Conservation (phyloP, 2,888 invertebrate genomes). For the Acronicta aceris region DNA sequence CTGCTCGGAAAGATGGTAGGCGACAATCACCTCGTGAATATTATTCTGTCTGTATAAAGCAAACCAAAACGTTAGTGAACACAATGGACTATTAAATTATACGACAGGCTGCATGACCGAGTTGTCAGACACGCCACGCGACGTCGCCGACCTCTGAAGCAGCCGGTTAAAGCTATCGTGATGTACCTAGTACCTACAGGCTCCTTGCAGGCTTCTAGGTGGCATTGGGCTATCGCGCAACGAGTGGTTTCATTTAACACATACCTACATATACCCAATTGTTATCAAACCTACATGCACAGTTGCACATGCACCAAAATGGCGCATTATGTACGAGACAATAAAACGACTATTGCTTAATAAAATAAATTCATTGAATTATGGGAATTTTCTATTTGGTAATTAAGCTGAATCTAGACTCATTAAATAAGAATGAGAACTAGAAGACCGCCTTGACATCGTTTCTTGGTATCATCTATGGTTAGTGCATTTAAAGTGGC, state of each 20-base stretch:
- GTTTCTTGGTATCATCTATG: constrained; percentile 57
- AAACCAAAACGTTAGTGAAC: constrained; percentile 54
- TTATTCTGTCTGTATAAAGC: constrained; percentile 30
- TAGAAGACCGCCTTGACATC: constrained; percentile 77
- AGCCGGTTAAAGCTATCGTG: constrained; percentile 44
- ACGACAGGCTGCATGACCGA: constrained; percentile 67
- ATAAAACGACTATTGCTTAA: constrained; percentile 26
- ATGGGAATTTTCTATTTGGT: constrained; percentile 58
- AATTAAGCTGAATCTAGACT: constrained; percentile 60
- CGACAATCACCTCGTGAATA: constrained; percentile 32
- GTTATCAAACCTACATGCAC: constrained; percentile 18
- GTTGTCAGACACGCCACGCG: constrained; percentile 66
- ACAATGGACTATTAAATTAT: constrained; percentile 76
- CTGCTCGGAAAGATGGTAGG: constrained; percentile 15
- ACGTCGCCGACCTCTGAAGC: constrained; percentile 63
- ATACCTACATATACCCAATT: constrained; percentile 20
- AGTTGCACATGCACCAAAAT: constrained; percentile 15
- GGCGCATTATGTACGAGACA: constrained; percentile 23
- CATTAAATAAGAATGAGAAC: constrained; percentile 61
- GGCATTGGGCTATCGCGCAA: constrained; percentile 34
- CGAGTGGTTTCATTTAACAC: constrained; percentile 25
- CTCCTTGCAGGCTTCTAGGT: constrained; percentile 47
- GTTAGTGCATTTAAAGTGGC: constrained; percentile 37
- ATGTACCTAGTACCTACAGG: constrained; percentile 40
- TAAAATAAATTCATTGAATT: constrained; percentile 42